Conservation (phyloP, 2,888 invertebrate genomes). For the Gibbula magus region DNA sequence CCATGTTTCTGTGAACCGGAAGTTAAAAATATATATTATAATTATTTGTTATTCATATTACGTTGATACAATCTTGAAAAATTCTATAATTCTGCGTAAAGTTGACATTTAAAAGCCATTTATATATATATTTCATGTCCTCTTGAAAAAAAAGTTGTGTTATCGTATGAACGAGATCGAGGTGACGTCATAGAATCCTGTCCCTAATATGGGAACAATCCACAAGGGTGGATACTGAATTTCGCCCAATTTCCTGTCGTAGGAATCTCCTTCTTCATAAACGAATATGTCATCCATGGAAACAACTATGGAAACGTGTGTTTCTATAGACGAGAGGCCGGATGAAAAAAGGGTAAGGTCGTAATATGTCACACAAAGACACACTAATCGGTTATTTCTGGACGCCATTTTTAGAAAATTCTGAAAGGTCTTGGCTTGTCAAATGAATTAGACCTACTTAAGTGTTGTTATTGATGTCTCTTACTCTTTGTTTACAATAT, state of each 20-base stretch:
- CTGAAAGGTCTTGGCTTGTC: conserved; percentile 31
- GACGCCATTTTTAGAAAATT: conserved; percentile 44
- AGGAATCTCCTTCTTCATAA: conserved; percentile 13
- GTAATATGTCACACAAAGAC: background rate
- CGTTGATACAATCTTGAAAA: background rate
- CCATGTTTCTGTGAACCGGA: conserved; percentile 31
- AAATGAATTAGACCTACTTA: background rate
- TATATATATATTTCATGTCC: background rate
- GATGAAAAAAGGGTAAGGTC: conserved; percentile 66
- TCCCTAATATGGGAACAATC: conserved; percentile 45
- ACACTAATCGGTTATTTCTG: conserved; percentile 18
- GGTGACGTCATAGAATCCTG: conserved; percentile 48
- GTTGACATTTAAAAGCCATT: background rate
- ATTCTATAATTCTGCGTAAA: background rate
- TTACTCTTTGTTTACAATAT: too few species aligned
- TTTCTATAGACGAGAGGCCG: conserved; percentile 63
- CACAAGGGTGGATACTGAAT: conserved; percentile 38
- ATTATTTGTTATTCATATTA: background rate
- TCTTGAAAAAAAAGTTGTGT: background rate
- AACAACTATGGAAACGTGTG: conserved; percentile 71
- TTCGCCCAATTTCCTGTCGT: conserved; percentile 23
- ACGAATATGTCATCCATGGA: conserved; percentile 65
- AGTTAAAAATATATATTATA: background rate
- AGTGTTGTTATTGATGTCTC: too few species aligned
- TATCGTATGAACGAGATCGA: conserved; percentile 15